Conservation (phyloP, 2,113 vertebrate species). For the Onychostoma macrolepis region DNA sequence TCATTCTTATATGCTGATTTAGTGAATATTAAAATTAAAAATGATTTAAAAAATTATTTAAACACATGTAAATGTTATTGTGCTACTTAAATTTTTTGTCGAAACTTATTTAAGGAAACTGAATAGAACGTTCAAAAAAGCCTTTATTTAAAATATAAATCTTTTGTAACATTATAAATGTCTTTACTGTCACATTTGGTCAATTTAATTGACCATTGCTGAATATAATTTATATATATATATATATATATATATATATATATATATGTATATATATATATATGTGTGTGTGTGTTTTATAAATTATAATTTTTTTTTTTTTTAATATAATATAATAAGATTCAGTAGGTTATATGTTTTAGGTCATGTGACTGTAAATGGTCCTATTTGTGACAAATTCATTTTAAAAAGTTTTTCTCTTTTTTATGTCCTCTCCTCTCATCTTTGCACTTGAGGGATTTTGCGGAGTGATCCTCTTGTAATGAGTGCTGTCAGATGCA, state of each 20-base stretch:
- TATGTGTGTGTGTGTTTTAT: not conserved
- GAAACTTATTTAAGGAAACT: not conserved
- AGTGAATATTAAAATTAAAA: no score
- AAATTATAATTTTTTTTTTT: no score
- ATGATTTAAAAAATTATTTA: no score
- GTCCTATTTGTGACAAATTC: not conserved
- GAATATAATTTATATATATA: no score
- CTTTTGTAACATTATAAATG: not conserved
- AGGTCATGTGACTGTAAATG: not conserved
- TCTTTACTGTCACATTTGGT: not conserved
- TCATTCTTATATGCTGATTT: not conserved
- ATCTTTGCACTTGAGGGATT: constrained; percentile 70
- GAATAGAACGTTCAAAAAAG: not conserved
- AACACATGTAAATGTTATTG: no score
- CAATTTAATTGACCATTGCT: not conserved
- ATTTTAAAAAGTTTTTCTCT: not conserved
- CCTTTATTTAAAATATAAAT: not conserved
- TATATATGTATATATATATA: no score
- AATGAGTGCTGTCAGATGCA: constrained; percentile 78
- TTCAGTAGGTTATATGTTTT: not conserved
- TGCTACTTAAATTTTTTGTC: not conserved
- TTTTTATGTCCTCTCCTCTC: constrained; percentile 20
- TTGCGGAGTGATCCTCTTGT: constrained; percentile 74
- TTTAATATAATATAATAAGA: no score
- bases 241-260: no score